phyloP scores from a whole-genome alignment of 2,797 vertebrate genomes.

The Bryconaethiops microstoma region DNA sequence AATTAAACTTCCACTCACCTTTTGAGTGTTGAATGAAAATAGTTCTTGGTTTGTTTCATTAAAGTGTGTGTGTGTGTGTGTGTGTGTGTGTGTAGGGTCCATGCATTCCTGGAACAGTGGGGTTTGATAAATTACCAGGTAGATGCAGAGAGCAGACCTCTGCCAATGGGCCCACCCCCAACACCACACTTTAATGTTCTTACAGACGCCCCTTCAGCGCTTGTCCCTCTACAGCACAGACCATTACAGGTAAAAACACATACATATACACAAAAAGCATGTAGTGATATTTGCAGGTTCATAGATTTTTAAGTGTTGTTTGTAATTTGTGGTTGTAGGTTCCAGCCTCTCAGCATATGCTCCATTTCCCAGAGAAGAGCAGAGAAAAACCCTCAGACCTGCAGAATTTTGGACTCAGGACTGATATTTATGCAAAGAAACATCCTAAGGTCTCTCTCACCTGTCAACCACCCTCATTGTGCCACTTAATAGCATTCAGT shows the following conservation, averaged over 20 bases:
- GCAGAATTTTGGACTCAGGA: slow-evolving; percentile 93
- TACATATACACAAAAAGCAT: background rate
- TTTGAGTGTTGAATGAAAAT: background rate
- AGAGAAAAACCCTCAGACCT: slow-evolving; percentile 92
- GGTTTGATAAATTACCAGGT: slow-evolving; percentile 98
- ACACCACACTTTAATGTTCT: slow-evolving; percentile 96
- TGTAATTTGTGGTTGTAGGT: slow-evolving; percentile 72
- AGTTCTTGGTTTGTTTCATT: background rate
- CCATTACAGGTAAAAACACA: slow-evolving; percentile 84
- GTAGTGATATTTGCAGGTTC: background rate
- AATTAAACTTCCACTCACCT: background rate
- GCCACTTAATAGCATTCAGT: background rate
- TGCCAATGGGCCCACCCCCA: slow-evolving; percentile 95
- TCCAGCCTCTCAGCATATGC: slow-evolving; percentile 94
- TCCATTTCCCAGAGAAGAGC: slow-evolving; percentile 92
- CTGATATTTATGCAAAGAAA: slow-evolving; percentile 92
- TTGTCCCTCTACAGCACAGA: slow-evolving; percentile 92
- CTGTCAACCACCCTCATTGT: background rate
- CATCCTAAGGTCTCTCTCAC: slow-evolving; percentile 82
- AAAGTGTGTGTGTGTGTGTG: slow-evolving; percentile 16
- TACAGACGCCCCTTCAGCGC: slow-evolving; percentile 87
- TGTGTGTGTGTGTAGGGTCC: slow-evolving; percentile 78
- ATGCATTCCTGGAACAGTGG: slow-evolving; percentile 96
- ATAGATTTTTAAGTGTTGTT: background rate
- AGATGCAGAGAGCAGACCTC: slow-evolving; percentile 93